These are phyloP conservation scores for Drosophila sucinea DNA, from an alignment of 1,140 invertebrate species.

Conservation along the genomic window DNA sequence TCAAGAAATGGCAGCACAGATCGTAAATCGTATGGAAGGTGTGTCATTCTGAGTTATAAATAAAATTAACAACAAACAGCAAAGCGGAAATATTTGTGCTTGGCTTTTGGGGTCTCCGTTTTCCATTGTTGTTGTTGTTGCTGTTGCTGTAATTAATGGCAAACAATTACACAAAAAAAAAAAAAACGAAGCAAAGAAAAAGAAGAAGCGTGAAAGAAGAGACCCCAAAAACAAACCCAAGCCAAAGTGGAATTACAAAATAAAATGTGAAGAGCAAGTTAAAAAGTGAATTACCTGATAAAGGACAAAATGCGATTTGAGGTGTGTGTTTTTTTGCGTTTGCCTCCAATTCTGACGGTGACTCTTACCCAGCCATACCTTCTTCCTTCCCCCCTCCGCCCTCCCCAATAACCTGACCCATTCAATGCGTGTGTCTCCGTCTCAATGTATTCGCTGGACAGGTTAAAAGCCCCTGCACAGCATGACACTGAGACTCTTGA, in stretches of 20 bases:
- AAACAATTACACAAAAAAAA: conserved; percentile 72
- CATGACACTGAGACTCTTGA: conserved; percentile 43
- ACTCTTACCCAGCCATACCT: background rate
- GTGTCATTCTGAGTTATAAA: conserved; percentile 77
- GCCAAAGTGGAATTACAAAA: conserved; percentile 68
- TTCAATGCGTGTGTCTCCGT: conserved; percentile 19
- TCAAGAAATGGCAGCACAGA: conserved; percentile 35
- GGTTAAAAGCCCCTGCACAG: conserved; percentile 55
- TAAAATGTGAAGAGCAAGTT: conserved; percentile 78
- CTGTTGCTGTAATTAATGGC: conserved; percentile 77
- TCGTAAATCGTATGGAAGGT: conserved; percentile 74
- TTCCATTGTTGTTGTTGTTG: conserved; percentile 29
- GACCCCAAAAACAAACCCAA: conserved; percentile 34
- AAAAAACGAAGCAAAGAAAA: conserved; percentile 22
- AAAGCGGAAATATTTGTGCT: conserved; percentile 78
- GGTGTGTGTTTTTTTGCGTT: conserved; percentile 56
- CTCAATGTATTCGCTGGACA: conserved; percentile 30
- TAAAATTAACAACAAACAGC: conserved; percentile 73
- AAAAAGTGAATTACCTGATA: conserved; percentile 80
- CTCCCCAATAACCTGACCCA: conserved; percentile 15
- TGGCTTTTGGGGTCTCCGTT: conserved; percentile 30
- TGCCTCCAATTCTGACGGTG: conserved; percentile 4
- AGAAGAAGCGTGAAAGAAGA: conserved; percentile 21
- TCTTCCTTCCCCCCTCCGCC: background rate
- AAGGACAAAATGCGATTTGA: conserved; percentile 80